Evolutionary conservation across 2,888 invertebrate species (phyloP), one percentile per base, ranked within the genome.

Genomic region (Rhagonycha lutea): DNA sequence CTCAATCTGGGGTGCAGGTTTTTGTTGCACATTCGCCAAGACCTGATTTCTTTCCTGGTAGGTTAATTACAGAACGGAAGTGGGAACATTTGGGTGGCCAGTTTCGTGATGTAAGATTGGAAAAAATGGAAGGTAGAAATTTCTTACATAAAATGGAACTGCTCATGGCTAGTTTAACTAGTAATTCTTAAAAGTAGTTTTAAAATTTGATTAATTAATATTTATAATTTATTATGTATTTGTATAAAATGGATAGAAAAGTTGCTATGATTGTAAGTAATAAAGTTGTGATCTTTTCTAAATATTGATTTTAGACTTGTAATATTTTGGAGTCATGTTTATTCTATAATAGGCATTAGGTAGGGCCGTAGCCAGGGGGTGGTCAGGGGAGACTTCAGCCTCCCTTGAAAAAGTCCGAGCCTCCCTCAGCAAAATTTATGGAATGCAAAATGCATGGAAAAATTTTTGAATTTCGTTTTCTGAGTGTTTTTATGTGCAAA

Each of bases 131-230:
- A 86, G 98, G 98, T 70, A 95, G 96, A 85, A 98, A 98, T 89
- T 98, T 98, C 86, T 90, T 98, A 7, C 97, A 97, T 85, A 98
- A 98, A 90, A 96, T 98, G 94, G 98, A 98, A 89, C 90, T 97
- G 82, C 91, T 98, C 5, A 97, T 98, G 97, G 98, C 98, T 73
- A 94, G 94, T 83, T 89, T 95, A 12, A 94, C 94, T 78, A 94
- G 94, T 84, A 93, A 93, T 78, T 93, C 92, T 62, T 91, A 89
- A 88, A n/a, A 28, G 2, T 7, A n/a, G n/a, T 62, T 65, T 65
- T 65, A 65, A 65, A n/a, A 12, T 65, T 23, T 65, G n/a, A 26
- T n/a, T 47, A 7, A 9, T n/a, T 47, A 7, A 9, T 47, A 12
- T 32, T 47, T 47, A 47, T 47, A 47, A 47, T 47, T 47, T 47